Conservation (phyloP, 1,140 invertebrate species). For the Homarus americanus region DNA sequence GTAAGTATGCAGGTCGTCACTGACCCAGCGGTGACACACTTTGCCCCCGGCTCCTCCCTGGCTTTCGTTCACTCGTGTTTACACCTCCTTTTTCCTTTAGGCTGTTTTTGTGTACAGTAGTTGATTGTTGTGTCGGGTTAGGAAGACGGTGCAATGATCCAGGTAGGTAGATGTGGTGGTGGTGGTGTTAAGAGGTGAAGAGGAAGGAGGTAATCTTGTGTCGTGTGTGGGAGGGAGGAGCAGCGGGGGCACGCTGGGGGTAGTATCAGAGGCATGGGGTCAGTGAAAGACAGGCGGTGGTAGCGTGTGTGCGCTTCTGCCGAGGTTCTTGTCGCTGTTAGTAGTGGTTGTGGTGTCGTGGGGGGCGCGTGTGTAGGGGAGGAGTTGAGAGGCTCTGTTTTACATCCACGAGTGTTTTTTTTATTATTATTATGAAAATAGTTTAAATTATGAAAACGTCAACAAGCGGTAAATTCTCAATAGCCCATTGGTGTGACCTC, state of each 20-base stretch:
- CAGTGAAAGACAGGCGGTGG: slow-evolving; percentile 40
- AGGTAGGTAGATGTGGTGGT: neutral
- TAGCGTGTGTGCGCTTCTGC: slow-evolving; percentile 16
- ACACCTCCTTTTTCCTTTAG: neutral
- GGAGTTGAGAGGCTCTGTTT: no score
- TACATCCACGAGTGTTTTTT: no score
- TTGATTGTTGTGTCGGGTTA: neutral
- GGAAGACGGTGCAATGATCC: no score
- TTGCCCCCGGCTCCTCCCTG: slow-evolving; percentile 12
- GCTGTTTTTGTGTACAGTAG: neutral
- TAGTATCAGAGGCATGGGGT: slow-evolving; percentile 30
- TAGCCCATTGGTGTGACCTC: neutral
- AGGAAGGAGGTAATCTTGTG: neutral
- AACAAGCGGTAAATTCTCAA: no score
- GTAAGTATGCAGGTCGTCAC: slow-evolving; percentile 30
- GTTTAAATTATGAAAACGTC: no score
- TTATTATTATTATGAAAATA: no score
- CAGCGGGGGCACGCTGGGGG: neutral
- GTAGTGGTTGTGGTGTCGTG: no score
- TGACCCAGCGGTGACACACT: slow-evolving; percentile 50
- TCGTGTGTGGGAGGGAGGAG: neutral
- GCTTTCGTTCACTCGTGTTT: neutral
- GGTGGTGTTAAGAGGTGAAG: neutral
- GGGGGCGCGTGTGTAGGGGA: no score
- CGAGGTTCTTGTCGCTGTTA: neutral